These are phyloP conservation scores for Stenichneumon culpator DNA, from an alignment of 2,888 invertebrate genomes.

Conservation along the genomic window DNA sequence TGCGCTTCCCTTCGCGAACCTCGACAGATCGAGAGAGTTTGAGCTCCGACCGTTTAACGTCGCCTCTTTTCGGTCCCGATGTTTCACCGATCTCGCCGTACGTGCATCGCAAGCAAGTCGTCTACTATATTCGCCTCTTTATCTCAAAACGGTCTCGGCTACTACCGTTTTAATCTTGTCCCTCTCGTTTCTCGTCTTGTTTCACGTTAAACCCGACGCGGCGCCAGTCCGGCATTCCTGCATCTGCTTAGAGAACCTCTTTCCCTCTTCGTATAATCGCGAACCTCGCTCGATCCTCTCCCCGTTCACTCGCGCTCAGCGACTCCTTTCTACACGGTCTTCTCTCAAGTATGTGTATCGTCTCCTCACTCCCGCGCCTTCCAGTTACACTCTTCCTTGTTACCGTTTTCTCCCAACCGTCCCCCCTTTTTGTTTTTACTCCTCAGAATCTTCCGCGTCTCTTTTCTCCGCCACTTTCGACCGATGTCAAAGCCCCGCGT, in stretches of 20 bases:
- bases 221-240: slow-evolving; percentile 83
- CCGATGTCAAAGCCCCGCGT: background rate
- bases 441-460: background rate
- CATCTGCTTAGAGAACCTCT: slow-evolving; percentile 79
- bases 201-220: slow-evolving; percentile 75
- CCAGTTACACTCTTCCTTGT: background rate
- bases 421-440: background rate
- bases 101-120: slow-evolving; percentile 49
- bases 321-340: slow-evolving; percentile 10
- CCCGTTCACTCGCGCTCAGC: slow-evolving; percentile 17
- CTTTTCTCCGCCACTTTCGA: background rate
- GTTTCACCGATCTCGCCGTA: slow-evolving; percentile 50
- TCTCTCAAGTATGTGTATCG: background rate
- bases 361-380: background rate
- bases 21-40: background rate
- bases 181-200: slow-evolving; percentile 69
- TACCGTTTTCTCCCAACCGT: slow-evolving; percentile 3
- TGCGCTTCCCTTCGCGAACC: background rate
- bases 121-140: slow-evolving; percentile 62
- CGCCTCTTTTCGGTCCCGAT: background rate
- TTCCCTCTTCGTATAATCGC: slow-evolving; percentile 49
- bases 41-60: background rate
- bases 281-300: background rate
- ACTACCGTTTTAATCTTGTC: slow-evolving; percentile 35
- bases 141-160: slow-evolving; percentile 52